phyloP scores from a whole-genome alignment of 2,797 vertebrate species.

The Ibycter americanus region DNA sequence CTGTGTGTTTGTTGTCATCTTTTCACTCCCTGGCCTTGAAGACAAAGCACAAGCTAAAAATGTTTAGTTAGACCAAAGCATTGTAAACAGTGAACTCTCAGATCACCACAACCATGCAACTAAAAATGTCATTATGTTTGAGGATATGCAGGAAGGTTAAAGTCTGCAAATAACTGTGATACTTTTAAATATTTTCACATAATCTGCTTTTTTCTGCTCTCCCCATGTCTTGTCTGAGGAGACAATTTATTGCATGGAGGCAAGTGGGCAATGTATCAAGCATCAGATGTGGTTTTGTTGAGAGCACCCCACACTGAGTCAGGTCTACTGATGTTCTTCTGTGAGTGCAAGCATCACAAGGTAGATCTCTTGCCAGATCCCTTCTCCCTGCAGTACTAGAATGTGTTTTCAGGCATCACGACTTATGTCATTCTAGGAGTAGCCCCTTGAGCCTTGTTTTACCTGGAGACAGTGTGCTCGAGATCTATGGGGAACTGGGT shows the following conservation, averaged over 20 bases:
- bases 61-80: not conserved
- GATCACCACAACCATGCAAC: not conserved
- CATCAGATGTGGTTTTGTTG: slow-evolving; percentile 13
- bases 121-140: slow-evolving; percentile 7
- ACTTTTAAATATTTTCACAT: not conserved
- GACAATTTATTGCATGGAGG: not conserved
- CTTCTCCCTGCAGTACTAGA: not conserved
- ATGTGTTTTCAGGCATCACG: not conserved
- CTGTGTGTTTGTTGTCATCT: not conserved
- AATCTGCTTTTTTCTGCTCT: not conserved
- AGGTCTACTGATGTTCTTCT: not conserved
- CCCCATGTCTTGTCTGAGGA: not conserved
- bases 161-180: not conserved
- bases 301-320: not conserved
- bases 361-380: not conserved
- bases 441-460: not conserved
- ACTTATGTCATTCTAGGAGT: not conserved
- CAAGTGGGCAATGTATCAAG: not conserved
- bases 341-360: not conserved
- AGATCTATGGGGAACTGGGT: not conserved
- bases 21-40: not conserved
- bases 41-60: not conserved
- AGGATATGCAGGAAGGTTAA: not conserved
- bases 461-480: not conserved
- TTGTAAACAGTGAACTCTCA: slow-evolving; percentile 7